These are phyloP conservation scores for Oenanthe oenanthe DNA, from an alignment of 2,113 vertebrate genomes.

Conservation along the genomic window DNA sequence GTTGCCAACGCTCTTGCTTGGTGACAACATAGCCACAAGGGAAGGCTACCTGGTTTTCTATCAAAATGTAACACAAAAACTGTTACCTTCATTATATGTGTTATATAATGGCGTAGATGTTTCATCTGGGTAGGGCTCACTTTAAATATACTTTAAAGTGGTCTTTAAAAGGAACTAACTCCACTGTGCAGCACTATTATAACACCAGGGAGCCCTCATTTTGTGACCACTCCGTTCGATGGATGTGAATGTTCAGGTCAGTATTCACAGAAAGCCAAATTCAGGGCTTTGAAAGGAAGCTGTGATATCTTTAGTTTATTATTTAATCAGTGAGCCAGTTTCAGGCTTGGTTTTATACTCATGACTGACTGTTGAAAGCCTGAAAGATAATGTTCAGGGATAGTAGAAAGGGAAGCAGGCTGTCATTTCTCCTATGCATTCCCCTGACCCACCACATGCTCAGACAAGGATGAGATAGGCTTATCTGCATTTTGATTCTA, in stretches of 20 bases:
- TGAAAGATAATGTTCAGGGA: constrained; percentile 1
- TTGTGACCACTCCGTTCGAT: neutral
- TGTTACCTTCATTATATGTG: neutral
- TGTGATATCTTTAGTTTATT: constrained; percentile 28
- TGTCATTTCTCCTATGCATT: constrained; percentile 39
- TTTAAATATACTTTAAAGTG: constrained; percentile 43
- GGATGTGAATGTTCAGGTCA: constrained; percentile 34
- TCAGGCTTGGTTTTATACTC: constrained; percentile 37
- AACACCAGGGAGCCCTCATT: constrained; percentile 29
- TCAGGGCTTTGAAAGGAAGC: constrained; percentile 31
- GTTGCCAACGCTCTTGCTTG: neutral
- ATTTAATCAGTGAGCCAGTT: constrained; percentile 32
- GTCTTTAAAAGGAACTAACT: constrained; percentile 39
- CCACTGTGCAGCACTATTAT: neutral
- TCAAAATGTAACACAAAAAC: neutral
- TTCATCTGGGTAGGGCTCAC: neutral
- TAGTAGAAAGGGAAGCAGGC: constrained; percentile 12
- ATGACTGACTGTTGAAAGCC: constrained; percentile 18
- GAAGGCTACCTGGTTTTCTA: neutral
- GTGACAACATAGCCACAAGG: neutral
- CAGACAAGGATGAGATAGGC: constrained; percentile 14
- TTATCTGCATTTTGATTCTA: constrained; percentile 59
- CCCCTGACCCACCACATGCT: constrained; percentile 51
- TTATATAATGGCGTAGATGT: neutral
- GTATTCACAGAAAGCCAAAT: constrained; percentile 31